Percentiles rank a stretch among this genome's conserved stretches.
Conservation (phyloP, 2,888 invertebrate genomes). For the Entomobrya multifasciata region DNA sequence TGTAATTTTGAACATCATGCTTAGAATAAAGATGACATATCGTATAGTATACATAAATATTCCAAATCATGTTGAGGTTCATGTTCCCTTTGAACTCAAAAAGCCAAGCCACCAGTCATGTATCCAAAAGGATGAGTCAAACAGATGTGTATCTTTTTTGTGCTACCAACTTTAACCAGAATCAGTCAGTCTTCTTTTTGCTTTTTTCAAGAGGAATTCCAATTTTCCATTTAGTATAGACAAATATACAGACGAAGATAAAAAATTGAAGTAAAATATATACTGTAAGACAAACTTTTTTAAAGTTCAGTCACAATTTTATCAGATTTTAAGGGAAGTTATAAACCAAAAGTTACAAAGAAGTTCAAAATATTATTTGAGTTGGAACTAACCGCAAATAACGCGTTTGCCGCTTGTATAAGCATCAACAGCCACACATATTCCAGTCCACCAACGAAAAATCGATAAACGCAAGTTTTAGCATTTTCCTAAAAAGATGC, state of each 20-base stretch:
- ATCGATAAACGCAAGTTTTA: too few species aligned
- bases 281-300: too few species aligned
- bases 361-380: neutral
- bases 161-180: slow-evolving; percentile 1
- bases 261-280: too few species aligned
- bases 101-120: neutral
- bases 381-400: neutral
- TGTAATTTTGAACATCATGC: slow-evolving; percentile 4
- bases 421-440: too few species aligned
- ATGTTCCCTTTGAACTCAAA: neutral
- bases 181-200: neutral
- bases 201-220: slow-evolving; percentile 43
- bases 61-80: neutral
- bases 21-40: neutral
- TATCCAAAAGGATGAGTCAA: neutral
- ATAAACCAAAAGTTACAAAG: neutral
- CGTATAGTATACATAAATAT: neutral
- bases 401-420: neutral
- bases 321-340: too few species aligned
- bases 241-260: neutral
- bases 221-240: slow-evolving; percentile 49
- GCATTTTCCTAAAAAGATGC: too few species aligned
- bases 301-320: too few species aligned
- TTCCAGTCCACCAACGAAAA: too few species aligned
- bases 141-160: neutral